phyloP scores from a whole-genome alignment of 2,888 invertebrate genomes.

The Drosophila cyrtoloma region DNA sequence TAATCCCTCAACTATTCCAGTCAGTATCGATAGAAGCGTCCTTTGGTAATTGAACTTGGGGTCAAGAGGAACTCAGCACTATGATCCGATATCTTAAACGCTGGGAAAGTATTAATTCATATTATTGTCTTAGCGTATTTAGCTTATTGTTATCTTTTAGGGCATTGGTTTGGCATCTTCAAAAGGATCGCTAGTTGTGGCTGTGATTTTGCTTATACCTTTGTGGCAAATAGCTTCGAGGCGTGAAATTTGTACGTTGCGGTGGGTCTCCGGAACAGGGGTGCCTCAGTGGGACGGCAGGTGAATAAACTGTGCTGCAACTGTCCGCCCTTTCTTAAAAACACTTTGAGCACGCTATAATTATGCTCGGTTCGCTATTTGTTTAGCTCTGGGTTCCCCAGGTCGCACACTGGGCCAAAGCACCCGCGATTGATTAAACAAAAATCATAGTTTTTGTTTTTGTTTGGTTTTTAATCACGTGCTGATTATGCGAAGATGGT shows the following conservation, averaged over 20 bases:
- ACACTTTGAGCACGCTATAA: slow-evolving; percentile 78
- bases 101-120: neutral
- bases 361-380: slow-evolving; percentile 82
- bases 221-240: slow-evolving; percentile 82
- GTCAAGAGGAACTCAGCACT: neutral
- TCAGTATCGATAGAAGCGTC: neutral
- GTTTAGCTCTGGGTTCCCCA: slow-evolving; percentile 62
- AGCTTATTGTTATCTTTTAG: neutral
- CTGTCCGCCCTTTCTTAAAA: slow-evolving; percentile 83
- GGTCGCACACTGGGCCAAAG: slow-evolving; percentile 42
- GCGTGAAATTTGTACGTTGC: slow-evolving; percentile 75
- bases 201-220: slow-evolving; percentile 15
- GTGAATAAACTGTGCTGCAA: slow-evolving; percentile 83
- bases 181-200: neutral
- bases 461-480: neutral
- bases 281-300: slow-evolving; percentile 61
- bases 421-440: neutral
- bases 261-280: slow-evolving; percentile 35
- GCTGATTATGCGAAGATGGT: neutral
- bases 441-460: neutral
- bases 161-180: neutral
- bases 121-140: neutral
- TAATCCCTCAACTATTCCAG: neutral
- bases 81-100: neutral
- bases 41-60: neutral